Conservation (phyloP, 2,797 vertebrate species). For the Xenopus petersii region DNA sequence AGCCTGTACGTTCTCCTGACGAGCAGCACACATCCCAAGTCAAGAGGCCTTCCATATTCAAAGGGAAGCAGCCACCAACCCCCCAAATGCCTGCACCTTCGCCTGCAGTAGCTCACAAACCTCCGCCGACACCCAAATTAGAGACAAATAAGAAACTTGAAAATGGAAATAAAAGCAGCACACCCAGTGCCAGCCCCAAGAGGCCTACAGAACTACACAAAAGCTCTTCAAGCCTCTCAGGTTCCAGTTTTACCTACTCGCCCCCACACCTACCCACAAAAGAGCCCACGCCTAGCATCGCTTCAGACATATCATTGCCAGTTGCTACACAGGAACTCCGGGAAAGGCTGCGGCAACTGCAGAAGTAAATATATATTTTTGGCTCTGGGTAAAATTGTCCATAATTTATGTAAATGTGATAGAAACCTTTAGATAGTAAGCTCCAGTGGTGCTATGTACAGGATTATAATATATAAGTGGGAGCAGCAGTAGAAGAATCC, state of each 20-base stretch:
- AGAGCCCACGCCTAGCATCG: constrained; percentile 95
- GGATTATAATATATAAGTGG: too few species aligned
- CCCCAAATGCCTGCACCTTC: constrained; percentile 59
- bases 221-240: constrained; percentile 78
- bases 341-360: constrained; percentile 81
- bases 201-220: constrained; percentile 64
- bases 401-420: too few species aligned
- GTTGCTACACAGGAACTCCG: constrained; percentile 88
- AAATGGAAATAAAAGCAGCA: constrained; percentile 59
- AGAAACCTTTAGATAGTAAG: too few species aligned
- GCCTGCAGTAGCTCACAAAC: constrained; percentile 56
- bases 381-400: too few species aligned
- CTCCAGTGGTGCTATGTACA: too few species aligned
- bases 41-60: constrained; percentile 67
- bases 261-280: constrained; percentile 78
- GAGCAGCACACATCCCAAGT: constrained; percentile 78
- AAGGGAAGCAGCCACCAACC: constrained; percentile 62
- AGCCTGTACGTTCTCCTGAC: constrained; percentile 61
- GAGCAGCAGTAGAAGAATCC: too few species aligned
- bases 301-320: constrained; percentile 90
- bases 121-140: constrained; percentile 58
- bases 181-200: constrained; percentile 63
- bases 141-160: constrained; percentile 58
- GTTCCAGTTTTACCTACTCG: constrained; percentile 68
- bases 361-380: constrained; percentile 75